These are phyloP conservation scores for Drosophila simulans DNA, from an alignment of 1,140 invertebrate species.

Conservation along the genomic window DNA sequence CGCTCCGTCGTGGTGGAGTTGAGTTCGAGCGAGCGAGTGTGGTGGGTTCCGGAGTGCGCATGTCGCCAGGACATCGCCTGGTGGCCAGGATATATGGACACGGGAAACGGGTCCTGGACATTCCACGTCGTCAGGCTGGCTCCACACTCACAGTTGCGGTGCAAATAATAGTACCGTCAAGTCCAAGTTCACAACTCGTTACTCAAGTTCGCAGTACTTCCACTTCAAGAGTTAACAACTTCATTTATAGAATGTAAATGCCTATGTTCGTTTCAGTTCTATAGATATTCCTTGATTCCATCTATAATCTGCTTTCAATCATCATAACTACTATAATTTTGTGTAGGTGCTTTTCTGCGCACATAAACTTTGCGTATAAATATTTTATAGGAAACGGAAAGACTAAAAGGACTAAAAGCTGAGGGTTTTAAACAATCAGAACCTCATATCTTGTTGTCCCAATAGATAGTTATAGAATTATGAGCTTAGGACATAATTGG, in stretches of 20 bases:
- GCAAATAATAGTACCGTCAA: constrained; percentile 35
- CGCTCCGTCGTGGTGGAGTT: constrained; percentile 32
- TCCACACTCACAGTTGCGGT: constrained; percentile 37
- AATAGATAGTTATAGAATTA: neutral
- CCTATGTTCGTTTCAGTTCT: too few relatives aligned
- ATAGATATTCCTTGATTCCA: neutral
- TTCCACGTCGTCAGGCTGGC: constrained; percentile 59
- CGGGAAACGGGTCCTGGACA: constrained; percentile 32
- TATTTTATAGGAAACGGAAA: neutral
- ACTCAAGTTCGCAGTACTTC: neutral
- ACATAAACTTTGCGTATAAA: neutral
- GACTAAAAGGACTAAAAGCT: too few relatives aligned
- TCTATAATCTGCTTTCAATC: neutral
- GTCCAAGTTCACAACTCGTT: constrained; percentile 41
- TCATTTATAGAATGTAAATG: neutral
- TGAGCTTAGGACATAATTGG: neutral
- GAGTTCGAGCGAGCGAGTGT: neutral
- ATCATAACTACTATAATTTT: neutral
- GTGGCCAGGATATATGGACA: constrained; percentile 55
- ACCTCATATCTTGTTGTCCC: too few relatives aligned
- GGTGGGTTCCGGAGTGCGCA: constrained; percentile 67
- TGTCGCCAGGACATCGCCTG: constrained; percentile 45
- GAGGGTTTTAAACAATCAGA: too few relatives aligned
- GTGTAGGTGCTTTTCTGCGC: neutral
- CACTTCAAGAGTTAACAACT: neutral